These are phyloP conservation scores for Campylorhamphus procurvoides DNA, from an alignment of 2,113 vertebrate genomes.

Conservation along the genomic window DNA sequence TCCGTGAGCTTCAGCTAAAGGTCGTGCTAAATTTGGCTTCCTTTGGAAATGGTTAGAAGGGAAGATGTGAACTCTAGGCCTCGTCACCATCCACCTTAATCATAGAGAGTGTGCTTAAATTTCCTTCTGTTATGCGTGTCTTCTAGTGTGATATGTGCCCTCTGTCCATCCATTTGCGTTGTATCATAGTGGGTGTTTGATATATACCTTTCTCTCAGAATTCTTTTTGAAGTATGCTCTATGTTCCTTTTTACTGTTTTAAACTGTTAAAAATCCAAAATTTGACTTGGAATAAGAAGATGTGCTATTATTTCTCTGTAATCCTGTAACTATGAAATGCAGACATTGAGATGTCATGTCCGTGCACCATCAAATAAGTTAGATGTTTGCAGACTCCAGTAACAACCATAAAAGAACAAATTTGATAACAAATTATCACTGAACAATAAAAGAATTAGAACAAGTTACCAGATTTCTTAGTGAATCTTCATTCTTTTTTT, in stretches of 20 bases:
- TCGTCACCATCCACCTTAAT: conserved; percentile 22
- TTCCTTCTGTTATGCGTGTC: neutral
- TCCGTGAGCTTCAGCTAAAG: conserved; percentile 74
- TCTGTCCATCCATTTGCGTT: neutral
- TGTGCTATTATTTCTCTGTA: neutral
- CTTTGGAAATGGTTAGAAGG: conserved; percentile 62
- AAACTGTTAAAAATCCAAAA: neutral
- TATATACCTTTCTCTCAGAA: neutral
- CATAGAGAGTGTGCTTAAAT: conserved; percentile 20
- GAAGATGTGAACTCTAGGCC: conserved; percentile 38
- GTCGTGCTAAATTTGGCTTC: conserved; percentile 88
- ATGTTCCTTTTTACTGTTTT: neutral
- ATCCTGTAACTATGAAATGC: neutral
- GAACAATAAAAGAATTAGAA: neutral
- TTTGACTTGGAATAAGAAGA: neutral
- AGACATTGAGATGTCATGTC: neutral
- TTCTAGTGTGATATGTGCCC: neutral
- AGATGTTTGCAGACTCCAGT: neutral
- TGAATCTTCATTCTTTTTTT: neutral
- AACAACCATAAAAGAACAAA: neutral
- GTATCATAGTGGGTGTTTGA: neutral
- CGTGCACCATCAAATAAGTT: neutral
- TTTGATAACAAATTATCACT: neutral
- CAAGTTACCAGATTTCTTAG: neutral
- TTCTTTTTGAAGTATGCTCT: neutral